These are phyloP conservation scores for Salvelinus namaycush DNA, from an alignment of 2,113 vertebrate genomes.

Conservation along the genomic window DNA sequence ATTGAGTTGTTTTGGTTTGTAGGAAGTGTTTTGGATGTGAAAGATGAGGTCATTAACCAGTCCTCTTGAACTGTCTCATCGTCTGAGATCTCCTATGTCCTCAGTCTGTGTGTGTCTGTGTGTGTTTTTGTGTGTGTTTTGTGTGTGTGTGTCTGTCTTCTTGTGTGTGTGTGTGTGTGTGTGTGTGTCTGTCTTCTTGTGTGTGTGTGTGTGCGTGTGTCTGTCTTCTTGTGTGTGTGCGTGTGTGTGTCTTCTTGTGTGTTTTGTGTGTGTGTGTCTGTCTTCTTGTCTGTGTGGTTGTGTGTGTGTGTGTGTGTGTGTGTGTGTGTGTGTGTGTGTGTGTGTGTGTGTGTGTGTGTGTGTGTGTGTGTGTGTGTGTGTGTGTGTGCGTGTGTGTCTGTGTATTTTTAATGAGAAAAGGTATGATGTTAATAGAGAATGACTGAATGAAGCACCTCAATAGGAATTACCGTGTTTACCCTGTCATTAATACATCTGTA, in stretches of 20 bases:
- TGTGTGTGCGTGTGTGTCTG: neutral
- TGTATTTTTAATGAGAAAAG: too few relatives aligned
- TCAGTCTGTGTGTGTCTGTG: constrained; percentile 15
- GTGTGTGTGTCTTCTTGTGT: neutral
- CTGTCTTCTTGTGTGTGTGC: neutral
- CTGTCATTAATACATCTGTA: too few relatives aligned
- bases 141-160: neutral
- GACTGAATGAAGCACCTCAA: too few relatives aligned
- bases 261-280: neutral
- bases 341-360: constrained; percentile 13
- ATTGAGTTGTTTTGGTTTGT: constrained; percentile 57
- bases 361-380: constrained; percentile 18
- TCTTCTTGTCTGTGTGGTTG: neutral
- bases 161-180: neutral
- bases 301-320: constrained; percentile 10
- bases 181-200: too few relatives aligned
- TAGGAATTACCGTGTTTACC: too few relatives aligned
- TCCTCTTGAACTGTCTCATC: constrained; percentile 53
- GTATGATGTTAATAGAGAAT: too few relatives aligned
- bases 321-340: constrained; percentile 10
- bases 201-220: too few relatives aligned
- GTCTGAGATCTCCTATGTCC: constrained; percentile 41
- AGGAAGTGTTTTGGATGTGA: constrained; percentile 49
- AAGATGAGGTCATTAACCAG: constrained; percentile 60
- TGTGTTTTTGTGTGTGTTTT: constrained; percentile 8